Percentiles rank a stretch among this genome's conserved stretches.
These are phyloP conservation scores for Drosophila saltans DNA, from an alignment of 1,140 invertebrate species.

Conservation along the genomic window DNA sequence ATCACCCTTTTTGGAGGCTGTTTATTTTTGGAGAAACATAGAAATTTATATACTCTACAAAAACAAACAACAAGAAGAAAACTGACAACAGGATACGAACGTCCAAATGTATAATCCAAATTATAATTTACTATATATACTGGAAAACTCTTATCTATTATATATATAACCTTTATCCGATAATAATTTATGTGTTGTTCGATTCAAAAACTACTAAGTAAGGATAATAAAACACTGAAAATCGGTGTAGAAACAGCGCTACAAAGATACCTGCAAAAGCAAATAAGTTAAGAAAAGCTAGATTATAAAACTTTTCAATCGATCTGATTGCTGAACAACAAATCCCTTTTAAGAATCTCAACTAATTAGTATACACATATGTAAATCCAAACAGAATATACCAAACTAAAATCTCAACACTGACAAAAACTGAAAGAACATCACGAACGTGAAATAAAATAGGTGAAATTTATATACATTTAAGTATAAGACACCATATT, in stretches of 20 bases:
- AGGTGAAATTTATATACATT: conserved; percentile 1
- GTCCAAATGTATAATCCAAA: conserved; percentile 2
- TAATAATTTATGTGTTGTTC: background rate
- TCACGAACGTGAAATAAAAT: background rate
- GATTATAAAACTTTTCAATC: background rate
- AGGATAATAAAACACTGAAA: background rate
- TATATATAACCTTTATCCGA: background rate
- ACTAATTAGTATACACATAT: no score
- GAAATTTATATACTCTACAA: conserved; percentile 11
- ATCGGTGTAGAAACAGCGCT: conserved; percentile 30
- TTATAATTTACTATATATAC: background rate
- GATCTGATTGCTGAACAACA: background rate
- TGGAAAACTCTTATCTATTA: background rate
- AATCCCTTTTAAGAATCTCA: background rate
- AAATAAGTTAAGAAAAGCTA: conserved; percentile 18
- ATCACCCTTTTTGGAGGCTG: conserved; percentile 43
- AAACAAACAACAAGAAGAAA: background rate
- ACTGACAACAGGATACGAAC: background rate
- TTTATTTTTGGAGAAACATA: conserved; percentile 22
- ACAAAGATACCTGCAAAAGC: conserved; percentile 49
- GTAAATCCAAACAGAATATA: no score
- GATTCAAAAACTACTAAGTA: background rate
- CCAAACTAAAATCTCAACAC: no score
- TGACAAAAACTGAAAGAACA: no score
- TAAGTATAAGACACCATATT: no score